phyloP scores from a whole-genome alignment of 23 tunicate species.

The Halocynthia aurantium region DNA sequence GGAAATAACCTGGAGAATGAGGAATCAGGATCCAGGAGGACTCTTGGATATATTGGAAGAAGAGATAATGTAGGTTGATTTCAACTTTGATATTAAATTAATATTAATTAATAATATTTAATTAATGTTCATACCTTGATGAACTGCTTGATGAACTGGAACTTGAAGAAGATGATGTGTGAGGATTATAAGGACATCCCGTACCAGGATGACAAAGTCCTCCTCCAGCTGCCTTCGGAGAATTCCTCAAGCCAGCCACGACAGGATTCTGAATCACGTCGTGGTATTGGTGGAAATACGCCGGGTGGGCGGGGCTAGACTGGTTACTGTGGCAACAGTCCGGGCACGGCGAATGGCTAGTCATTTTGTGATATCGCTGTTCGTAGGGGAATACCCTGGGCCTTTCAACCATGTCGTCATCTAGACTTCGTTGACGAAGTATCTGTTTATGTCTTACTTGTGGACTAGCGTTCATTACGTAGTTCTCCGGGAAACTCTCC shows the following conservation, averaged over 20 bases:
- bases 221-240: neutral
- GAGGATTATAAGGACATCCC: too few relatives aligned
- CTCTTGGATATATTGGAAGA: too few relatives aligned
- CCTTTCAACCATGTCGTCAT: neutral
- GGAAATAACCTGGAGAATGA: too few relatives aligned
- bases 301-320: too few relatives aligned
- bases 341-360: conserved; percentile 24
- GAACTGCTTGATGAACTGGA: conserved; percentile 12
- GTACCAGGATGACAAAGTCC: neutral
- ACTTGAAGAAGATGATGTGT: conserved; percentile 1
- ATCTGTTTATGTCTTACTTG: neutral
- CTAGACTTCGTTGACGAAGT: neutral
- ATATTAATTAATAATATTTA: too few relatives aligned
- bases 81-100: too few relatives aligned
- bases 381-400: conserved; percentile 26
- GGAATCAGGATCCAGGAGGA: too few relatives aligned
- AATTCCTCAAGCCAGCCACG: neutral
- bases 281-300: neutral
- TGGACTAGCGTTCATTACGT: conserved; percentile 4
- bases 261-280: neutral
- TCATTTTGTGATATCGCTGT: neutral
- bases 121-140: neutral
- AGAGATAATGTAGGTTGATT: too few relatives aligned
- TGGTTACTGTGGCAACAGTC: conserved; percentile 17
- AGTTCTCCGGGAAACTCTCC: conserved; percentile 4